Evolutionary conservation across 2,113 vertebrate genomes (phyloP).

Genomic region (Cyphomyrus plagiostoma): DNA sequence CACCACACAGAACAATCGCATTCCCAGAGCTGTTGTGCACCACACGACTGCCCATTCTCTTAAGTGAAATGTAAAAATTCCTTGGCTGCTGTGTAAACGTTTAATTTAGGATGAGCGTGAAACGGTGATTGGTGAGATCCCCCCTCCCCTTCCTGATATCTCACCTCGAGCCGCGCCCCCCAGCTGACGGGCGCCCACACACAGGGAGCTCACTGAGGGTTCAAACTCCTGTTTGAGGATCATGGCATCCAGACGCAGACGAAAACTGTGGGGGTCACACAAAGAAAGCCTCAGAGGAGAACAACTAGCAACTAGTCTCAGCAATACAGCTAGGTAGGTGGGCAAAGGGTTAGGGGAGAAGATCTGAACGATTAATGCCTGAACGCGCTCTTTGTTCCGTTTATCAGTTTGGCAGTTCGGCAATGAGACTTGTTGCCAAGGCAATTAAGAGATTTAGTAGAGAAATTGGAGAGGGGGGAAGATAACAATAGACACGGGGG

Average conservation of each 20-base stretch:
- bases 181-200: constrained; percentile 69
- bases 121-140: neutral
- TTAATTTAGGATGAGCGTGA: neutral
- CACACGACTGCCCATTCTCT: neutral
- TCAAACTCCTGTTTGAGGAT: constrained; percentile 75
- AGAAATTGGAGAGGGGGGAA: constrained; percentile 17
- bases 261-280: constrained; percentile 52
- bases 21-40: neutral
- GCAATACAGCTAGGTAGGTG: neutral
- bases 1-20: neutral
- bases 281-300: constrained; percentile 15
- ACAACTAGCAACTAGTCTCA: neutral
- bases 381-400: neutral
- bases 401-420: neutral
- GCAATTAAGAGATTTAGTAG: neutral
- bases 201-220: constrained; percentile 66
- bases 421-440: neutral
- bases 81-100: neutral
- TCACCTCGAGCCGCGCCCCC: constrained; percentile 68
- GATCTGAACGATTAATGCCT: neutral
- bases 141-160: neutral
- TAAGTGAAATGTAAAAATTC: constrained; percentile 7
- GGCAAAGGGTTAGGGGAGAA: neutral
- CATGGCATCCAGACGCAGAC: constrained; percentile 66
- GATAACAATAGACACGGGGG: neutral